These are phyloP conservation scores for Netelia fuscicornis DNA, from an alignment of 2,888 invertebrate species.

Conservation along the genomic window DNA sequence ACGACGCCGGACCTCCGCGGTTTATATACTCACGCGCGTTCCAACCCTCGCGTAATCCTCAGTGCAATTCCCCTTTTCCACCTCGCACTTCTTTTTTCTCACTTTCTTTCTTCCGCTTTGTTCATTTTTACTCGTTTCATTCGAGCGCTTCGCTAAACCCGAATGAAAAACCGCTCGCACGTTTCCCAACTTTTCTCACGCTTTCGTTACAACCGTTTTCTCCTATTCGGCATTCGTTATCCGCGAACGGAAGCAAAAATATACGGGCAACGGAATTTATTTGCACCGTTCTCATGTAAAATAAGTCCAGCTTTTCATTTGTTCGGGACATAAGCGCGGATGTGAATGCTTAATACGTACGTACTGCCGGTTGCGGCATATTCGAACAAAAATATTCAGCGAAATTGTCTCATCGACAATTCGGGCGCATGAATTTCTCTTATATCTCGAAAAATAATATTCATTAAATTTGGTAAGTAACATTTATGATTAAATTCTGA, in stretches of 20 bases:
- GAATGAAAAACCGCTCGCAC: slow-evolving; percentile 25
- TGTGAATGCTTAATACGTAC: too few relatives aligned
- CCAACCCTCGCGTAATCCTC: not conserved
- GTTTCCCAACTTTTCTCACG: slow-evolving; percentile 15
- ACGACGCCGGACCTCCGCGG: not conserved
- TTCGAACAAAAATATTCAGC: too few relatives aligned
- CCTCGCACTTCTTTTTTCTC: slow-evolving; percentile 12
- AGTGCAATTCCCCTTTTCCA: not conserved
- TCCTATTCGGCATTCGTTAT: not conserved
- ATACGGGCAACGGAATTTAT: not conserved
- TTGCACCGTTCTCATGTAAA: too few relatives aligned
- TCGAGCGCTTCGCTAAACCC: slow-evolving; percentile 37
- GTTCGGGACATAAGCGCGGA: too few relatives aligned
- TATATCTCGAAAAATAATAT: too few relatives aligned
- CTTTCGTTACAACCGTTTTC: not conserved
- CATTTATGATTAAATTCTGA: too few relatives aligned
- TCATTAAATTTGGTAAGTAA: too few relatives aligned
- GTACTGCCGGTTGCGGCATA: too few relatives aligned
- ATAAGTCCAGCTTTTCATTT: too few relatives aligned
- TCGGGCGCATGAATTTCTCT: too few relatives aligned
- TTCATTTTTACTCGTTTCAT: slow-evolving; percentile 3
- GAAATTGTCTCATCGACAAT: too few relatives aligned
- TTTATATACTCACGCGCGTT: not conserved
- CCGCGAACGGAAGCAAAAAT: not conserved
- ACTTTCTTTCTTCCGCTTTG: not conserved